Evolutionary conservation across 2,113 vertebrate genomes (phyloP).

Genomic region (Morone chrysops): DNA sequence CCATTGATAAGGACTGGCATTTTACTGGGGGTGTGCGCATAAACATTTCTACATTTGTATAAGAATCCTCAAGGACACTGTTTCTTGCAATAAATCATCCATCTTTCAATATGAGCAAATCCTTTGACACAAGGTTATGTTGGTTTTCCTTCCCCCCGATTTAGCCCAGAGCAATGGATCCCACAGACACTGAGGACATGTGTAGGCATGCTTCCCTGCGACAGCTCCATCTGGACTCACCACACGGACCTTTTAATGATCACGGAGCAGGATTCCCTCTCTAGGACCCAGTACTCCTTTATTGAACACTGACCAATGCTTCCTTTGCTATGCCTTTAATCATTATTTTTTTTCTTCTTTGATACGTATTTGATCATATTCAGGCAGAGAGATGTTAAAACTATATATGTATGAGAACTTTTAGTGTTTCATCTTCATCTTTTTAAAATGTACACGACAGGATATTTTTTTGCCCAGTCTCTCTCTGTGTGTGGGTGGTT

Average conservation of each 20-base stretch:
- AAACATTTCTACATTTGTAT: slow-evolving; percentile 35
- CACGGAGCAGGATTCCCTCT: slow-evolving; percentile 64
- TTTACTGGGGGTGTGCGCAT: slow-evolving; percentile 16
- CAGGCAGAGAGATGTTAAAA: slow-evolving; percentile 32
- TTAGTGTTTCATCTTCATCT: slow-evolving; percentile 64
- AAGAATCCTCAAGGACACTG: slow-evolving; percentile 49
- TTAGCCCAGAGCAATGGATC: slow-evolving; percentile 62
- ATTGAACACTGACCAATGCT: slow-evolving; percentile 55
- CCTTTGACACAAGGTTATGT: slow-evolving; percentile 65
- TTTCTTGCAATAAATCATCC: slow-evolving; percentile 50
- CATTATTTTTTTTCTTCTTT: slow-evolving; percentile 28
- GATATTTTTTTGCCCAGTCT: slow-evolving; percentile 20
- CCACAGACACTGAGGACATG: slow-evolving; percentile 56
- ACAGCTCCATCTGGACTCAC: slow-evolving; percentile 77
- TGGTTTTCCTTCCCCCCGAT: slow-evolving; percentile 47
- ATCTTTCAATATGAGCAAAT: slow-evolving; percentile 53
- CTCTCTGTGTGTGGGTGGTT: background rate
- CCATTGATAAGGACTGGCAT: slow-evolving; percentile 3
- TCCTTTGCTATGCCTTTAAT: slow-evolving; percentile 54
- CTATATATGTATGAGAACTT: slow-evolving; percentile 37
- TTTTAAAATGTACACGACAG: slow-evolving; percentile 47
- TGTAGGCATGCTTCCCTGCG: slow-evolving; percentile 67
- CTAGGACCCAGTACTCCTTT: slow-evolving; percentile 47
- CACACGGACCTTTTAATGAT: slow-evolving; percentile 68
- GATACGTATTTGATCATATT: slow-evolving; percentile 38